These are phyloP conservation scores for Anguilla japonica DNA, from an alignment of 2,113 vertebrate genomes.

Conservation along the genomic window DNA sequence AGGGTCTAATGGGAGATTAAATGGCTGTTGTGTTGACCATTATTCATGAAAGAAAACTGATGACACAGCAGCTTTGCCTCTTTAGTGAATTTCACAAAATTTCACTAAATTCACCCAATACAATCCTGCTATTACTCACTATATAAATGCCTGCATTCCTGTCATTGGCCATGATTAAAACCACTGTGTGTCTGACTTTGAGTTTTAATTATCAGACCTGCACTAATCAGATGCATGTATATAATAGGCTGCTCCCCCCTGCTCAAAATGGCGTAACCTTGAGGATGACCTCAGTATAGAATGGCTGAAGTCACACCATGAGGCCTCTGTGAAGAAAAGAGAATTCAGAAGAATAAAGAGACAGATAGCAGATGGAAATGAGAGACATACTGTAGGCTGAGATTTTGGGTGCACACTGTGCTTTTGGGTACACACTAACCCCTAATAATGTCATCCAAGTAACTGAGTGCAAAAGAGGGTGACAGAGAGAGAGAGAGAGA, in stretches of 20 bases:
- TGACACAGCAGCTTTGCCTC: slow-evolving; percentile 11
- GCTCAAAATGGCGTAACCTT: neutral
- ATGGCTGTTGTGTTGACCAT: slow-evolving; percentile 11
- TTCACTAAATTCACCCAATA: neutral
- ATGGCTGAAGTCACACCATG: neutral
- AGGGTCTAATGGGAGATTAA: slow-evolving; percentile 6
- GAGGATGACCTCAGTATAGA: neutral
- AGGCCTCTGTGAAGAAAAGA: neutral
- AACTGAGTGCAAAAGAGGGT: neutral
- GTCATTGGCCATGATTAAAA: neutral
- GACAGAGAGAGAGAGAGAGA: neutral
- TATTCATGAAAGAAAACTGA: neutral
- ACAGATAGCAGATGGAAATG: neutral
- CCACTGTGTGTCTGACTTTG: neutral
- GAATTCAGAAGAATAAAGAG: neutral
- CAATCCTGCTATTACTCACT: neutral
- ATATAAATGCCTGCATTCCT: neutral
- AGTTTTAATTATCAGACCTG: neutral
- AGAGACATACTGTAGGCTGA: neutral
- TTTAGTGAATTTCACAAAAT: neutral
- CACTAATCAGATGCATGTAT: neutral
- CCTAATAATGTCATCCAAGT: neutral
- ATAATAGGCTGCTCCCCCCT: neutral
- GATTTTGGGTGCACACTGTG: neutral
- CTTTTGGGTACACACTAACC: neutral